Percentiles rank a stretch among this genome's conserved stretches.
phyloP scores from a whole-genome alignment of 2,888 invertebrate genomes.

The Caenorhabditis sulstoni region DNA sequence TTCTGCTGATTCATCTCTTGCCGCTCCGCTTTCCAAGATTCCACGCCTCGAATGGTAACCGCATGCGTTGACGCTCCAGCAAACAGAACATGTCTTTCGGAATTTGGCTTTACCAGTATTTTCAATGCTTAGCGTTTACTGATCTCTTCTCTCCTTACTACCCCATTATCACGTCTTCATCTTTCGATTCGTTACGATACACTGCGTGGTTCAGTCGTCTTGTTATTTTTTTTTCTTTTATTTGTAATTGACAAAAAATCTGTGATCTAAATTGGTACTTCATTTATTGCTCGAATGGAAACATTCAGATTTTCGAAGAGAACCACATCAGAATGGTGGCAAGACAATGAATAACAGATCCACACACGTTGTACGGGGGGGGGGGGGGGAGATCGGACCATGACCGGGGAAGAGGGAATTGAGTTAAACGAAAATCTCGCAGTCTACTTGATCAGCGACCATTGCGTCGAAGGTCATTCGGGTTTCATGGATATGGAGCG shows the following conservation, averaged over 20 bases:
- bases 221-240: neutral
- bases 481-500: conserved; percentile 78
- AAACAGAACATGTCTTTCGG: no score
- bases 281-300: conserved; percentile 9
- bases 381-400: conserved; percentile 38
- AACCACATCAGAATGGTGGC: conserved; percentile 28
- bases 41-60: conserved; percentile 4
- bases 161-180: neutral
- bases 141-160: neutral
- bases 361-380: conserved; percentile 39
- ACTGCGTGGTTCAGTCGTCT: no score
- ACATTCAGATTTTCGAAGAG: neutral
- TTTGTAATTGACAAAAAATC: neutral
- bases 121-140: no score
- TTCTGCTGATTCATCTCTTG: neutral
- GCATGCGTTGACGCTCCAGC: no score
- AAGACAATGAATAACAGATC: conserved; percentile 34
- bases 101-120: no score
- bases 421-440: conserved; percentile 73
- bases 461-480: conserved; percentile 71
- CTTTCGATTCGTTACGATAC: neutral
- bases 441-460: conserved; percentile 71
- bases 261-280: neutral
- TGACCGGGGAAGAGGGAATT: conserved; percentile 32
- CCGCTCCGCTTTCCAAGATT: conserved; percentile 13